Percentiles rank a stretch among this genome's conserved stretches.
Evolutionary conservation across 2,888 invertebrate genomes (phyloP).

Genomic region (Dynastes hyllus): DNA sequence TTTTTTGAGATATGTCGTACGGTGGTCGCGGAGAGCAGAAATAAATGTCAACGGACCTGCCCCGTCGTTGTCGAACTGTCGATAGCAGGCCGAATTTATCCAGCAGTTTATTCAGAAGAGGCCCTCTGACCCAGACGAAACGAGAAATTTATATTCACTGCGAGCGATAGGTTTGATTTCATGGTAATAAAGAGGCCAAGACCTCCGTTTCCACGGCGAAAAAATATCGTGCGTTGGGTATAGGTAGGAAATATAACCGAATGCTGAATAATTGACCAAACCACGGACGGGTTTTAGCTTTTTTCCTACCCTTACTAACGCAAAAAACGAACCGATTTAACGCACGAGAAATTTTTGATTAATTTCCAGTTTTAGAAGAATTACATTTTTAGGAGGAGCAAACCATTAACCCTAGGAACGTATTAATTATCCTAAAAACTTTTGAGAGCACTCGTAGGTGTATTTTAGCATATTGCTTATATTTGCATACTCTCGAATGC

Average conservation of each 20-base stretch:
- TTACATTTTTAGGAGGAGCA: neutral
- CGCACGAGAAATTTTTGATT: slow-evolving; percentile 1
- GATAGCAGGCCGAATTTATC: slow-evolving; percentile 47
- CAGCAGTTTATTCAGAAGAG: slow-evolving; percentile 43
- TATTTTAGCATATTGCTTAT: no score
- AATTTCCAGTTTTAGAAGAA: neutral
- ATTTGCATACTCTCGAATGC: no score
- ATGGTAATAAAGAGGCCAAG: slow-evolving; percentile 35
- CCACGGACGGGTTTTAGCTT: neutral
- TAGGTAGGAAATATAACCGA: slow-evolving; percentile 16
- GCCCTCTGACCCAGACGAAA: slow-evolving; percentile 15
- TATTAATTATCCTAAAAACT: no score
- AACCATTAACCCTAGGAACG: no score
- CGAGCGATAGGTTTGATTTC: slow-evolving; percentile 45
- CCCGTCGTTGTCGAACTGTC: slow-evolving; percentile 44
- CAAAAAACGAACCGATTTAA: neutral
- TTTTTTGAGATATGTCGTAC: slow-evolving; percentile 30
- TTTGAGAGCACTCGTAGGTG: no score
- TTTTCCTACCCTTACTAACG: neutral
- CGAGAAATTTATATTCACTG: slow-evolving; percentile 47
- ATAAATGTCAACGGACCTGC: slow-evolving; percentile 44
- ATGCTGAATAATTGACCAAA: slow-evolving; percentile 13
- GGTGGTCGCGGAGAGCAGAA: slow-evolving; percentile 34
- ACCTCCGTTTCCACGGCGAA: neutral
- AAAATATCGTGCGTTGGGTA: slow-evolving; percentile 1